These are phyloP conservation scores for Neopelma chrysocephalum DNA, from an alignment of 2,797 vertebrate genomes.

Conservation along the genomic window DNA sequence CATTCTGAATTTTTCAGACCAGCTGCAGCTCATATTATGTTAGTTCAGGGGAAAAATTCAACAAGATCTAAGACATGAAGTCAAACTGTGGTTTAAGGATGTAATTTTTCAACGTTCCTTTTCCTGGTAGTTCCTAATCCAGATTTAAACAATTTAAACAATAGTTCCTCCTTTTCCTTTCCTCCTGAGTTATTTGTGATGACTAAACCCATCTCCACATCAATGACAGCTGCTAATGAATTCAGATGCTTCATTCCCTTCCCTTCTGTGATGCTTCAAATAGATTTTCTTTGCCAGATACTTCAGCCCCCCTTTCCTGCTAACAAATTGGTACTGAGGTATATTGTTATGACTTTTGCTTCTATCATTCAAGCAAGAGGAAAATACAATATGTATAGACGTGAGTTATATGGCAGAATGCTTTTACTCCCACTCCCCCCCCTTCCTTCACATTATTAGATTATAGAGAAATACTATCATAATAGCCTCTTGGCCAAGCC, in stretches of 20 bases:
- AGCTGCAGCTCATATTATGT: background rate
- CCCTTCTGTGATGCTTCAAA: constrained; percentile 55
- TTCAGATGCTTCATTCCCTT: constrained; percentile 51
- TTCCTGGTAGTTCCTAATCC: constrained; percentile 9
- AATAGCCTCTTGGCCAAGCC: constrained; percentile 51
- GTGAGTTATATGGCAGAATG: constrained; percentile 33
- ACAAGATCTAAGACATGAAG: background rate
- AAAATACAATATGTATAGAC: constrained; percentile 1
- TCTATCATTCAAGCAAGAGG: constrained; percentile 26
- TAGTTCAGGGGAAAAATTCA: background rate
- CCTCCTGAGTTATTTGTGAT: constrained; percentile 22
- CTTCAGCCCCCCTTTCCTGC: constrained; percentile 22
- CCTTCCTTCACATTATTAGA: constrained; percentile 42
- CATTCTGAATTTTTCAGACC: background rate
- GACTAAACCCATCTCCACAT: constrained; percentile 51
- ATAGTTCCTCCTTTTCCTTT: constrained; percentile 15
- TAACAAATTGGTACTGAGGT: constrained; percentile 30
- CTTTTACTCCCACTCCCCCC: constrained; percentile 11
- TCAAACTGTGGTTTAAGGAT: background rate
- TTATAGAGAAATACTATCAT: constrained; percentile 63
- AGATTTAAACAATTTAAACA: background rate
- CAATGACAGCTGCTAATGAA: constrained; percentile 65
- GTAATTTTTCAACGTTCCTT: background rate
- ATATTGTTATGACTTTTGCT: constrained; percentile 28
- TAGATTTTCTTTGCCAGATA: constrained; percentile 55